Base-by-base conservation (phyloP, 2,888 invertebrate species). In the Liodrosophila aerea region DNA sequence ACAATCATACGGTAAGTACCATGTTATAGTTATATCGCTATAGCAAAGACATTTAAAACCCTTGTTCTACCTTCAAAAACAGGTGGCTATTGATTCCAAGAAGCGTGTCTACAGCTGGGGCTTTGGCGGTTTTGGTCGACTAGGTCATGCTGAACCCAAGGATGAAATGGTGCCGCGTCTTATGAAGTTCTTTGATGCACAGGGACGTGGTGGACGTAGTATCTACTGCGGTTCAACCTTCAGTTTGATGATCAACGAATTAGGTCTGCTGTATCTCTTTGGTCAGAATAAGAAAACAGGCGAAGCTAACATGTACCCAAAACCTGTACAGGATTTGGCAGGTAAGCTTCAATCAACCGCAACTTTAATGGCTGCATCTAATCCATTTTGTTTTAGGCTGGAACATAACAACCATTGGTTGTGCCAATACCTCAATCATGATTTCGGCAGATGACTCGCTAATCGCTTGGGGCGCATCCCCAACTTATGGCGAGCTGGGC, bases 301-400 rank as follows among this genome's bases (percentile, higher is more conserved):
- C 0, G 98, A 98, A 88, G 98, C 98, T 1, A 97, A 97, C 81
- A 98, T 98, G 98, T 98, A 98, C 88, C 98, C 98, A 0, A 98
- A 98, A 87, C 96, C 97, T 0, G 95, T 98, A 2, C 97, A 96
- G 78, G 98, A 98, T 90, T 91, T 98, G n/a, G 93, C 95, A 63
- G 93, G 92, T 92, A 81, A 85, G 71, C 62, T 11, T 2, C 1
- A 15, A n/a, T n/a, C n/a, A n/a, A n/a, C n/a, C n/a, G n/a, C n/a
- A n/a, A n/a, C n/a, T n/a, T n/a, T n/a, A n/a, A n/a, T n/a, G n/a
- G n/a, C n/a, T n/a, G n/a, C n/a, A n/a, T n/a, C n/a, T n/a, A n/a
- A n/a, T n/a, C n/a, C n/a, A n/a, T n/a, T n/a, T n/a, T n/a, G n/a
- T n/a, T n/a, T 41, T 15, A 92, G 97, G 98, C 0, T 98, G 98